These are phyloP conservation scores for Luperina nickerlii DNA, from an alignment of 2,888 invertebrate genomes.

Conservation along the genomic window DNA sequence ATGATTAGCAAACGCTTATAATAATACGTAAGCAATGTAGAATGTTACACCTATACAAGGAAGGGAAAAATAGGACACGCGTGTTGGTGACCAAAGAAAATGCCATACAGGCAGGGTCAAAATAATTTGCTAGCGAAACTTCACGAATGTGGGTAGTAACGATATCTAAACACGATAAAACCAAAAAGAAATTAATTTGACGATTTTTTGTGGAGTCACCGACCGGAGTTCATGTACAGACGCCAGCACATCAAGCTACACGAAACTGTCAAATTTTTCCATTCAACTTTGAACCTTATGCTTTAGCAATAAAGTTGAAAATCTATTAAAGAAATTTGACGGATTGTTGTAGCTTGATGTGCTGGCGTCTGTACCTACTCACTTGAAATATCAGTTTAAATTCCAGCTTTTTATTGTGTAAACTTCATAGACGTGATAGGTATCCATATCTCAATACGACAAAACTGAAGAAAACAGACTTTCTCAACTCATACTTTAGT, in stretches of 20 bases:
- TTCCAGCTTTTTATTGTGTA: not conserved
- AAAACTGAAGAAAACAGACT: not conserved
- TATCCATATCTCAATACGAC: not conserved
- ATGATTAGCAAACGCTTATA: not conserved
- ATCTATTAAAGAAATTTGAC: no score
- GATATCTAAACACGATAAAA: no score
- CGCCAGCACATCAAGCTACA: no score
- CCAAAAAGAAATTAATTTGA: no score
- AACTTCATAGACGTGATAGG: not conserved
- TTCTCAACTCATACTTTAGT: not conserved
- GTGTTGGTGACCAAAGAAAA: not conserved
- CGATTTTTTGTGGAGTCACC: not conserved
- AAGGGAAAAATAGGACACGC: not conserved
- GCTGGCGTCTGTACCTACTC: no score
- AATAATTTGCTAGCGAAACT: not conserved
- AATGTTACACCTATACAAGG: not conserved
- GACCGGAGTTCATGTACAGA: not conserved
- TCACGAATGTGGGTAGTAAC: no score
- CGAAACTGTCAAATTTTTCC: no score
- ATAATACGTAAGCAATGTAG: not conserved
- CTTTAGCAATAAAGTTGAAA: no score
- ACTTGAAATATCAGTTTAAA: not conserved
- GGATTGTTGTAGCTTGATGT: no score
- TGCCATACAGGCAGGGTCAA: no score
- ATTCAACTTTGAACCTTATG: no score